These are phyloP conservation scores for Triplophysa tibetana DNA, from an alignment of 2,113 vertebrate genomes.

Conservation along the genomic window DNA sequence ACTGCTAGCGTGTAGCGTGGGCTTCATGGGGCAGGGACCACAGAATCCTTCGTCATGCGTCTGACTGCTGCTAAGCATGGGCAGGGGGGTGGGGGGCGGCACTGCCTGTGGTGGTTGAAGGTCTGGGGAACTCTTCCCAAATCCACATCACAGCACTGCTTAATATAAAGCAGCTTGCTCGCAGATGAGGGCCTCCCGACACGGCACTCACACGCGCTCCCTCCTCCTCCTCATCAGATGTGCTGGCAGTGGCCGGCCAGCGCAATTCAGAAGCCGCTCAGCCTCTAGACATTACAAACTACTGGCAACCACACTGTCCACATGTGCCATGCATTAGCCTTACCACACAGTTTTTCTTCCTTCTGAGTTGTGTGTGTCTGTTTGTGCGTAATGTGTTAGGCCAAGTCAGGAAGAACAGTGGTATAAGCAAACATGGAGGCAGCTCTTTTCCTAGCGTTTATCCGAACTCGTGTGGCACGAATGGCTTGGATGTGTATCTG, in stretches of 20 bases:
- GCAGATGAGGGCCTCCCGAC: constrained; percentile 71
- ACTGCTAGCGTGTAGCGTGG: constrained; percentile 46
- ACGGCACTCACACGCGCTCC: constrained; percentile 45
- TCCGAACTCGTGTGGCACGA: constrained; percentile 3
- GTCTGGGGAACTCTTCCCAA: constrained; percentile 69
- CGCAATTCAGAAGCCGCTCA: constrained; percentile 71
- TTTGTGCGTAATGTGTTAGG: constrained; percentile 68
- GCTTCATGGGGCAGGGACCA: constrained; percentile 37
- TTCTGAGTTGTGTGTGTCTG: constrained; percentile 37
- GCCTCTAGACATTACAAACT: constrained; percentile 75
- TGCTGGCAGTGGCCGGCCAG: constrained; percentile 69
- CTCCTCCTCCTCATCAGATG: constrained; percentile 68
- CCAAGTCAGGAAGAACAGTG: constrained; percentile 50
- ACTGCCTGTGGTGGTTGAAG: constrained; percentile 49
- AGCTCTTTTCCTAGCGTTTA: constrained; percentile 27
- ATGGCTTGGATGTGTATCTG: not conserved
- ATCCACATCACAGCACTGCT: constrained; percentile 72
- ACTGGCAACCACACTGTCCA: constrained; percentile 76
- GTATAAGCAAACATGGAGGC: constrained; percentile 39
- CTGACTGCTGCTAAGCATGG: constrained; percentile 56
- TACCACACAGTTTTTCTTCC: constrained; percentile 45
- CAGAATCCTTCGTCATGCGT: constrained; percentile 51
- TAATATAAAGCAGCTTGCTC: constrained; percentile 77
- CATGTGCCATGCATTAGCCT: constrained; percentile 65
- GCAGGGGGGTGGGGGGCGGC: constrained; percentile 36